Evolutionary conservation across 2,888 invertebrate genomes (phyloP), one percentile per base, ranked within the genome.

Genomic region (Agrochola lota): DNA sequence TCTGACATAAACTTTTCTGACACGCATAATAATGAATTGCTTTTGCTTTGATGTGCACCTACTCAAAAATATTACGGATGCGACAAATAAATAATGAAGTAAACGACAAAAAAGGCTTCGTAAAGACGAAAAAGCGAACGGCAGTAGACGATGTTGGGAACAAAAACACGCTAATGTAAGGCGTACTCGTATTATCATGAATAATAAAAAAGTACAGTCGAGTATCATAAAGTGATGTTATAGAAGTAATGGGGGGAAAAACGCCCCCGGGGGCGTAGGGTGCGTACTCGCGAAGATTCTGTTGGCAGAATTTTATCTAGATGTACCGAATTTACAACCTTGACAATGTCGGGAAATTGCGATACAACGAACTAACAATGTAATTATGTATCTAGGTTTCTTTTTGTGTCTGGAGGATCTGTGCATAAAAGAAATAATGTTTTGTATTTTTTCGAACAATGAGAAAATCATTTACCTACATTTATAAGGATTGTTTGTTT

Each of bases 161-260:
- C 91, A 91, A 93, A 91, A 94, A 92, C 91, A 93, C 91, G 93
- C 94, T 95, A 95, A 95, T 95, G 95, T 94, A 93, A 86, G 91
- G 91, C 89, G 93, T 94, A 96, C 95, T 95, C 89, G 93, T 94
- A 96, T 95, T 95, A 95, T 92, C 94, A 94, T 95, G 94, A 95
- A 95, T 95, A 96, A 95, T 96, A 96, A 94, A 95, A 94, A 94
- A 93, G 92, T 90, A 93, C 94, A 92, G 93, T 92, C 90, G 92
- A 93, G 94, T 93, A 95, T 95, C 95, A 95, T 95, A 95, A 95
- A 95, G 94, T 93, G 95, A 95, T 94, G 94, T 93, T 94, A 93
- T 93, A 94, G 94, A 94, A 94, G 94, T 94, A 95, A 96, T 94
- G 93, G 94, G 93, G 93, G 94, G 92, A 93, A 96, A 95, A 95